Percentiles rank a stretch among this genome's conserved stretches.
These are phyloP conservation scores for Brachypodius melanocephalos DNA, from an alignment of 2,113 vertebrate species.

Conservation along the genomic window DNA sequence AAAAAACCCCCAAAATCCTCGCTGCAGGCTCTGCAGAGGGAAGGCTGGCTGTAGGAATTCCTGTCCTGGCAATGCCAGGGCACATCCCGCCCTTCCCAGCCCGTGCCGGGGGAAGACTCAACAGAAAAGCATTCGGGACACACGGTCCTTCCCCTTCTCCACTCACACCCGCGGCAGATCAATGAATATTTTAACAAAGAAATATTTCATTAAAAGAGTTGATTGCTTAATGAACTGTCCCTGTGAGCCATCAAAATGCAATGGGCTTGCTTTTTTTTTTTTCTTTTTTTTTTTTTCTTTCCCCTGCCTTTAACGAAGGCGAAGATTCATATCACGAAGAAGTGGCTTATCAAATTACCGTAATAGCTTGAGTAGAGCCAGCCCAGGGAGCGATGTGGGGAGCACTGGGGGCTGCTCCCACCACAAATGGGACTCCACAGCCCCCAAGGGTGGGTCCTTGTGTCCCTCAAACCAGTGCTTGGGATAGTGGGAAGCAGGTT, in stretches of 20 bases:
- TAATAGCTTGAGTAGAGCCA: conserved; percentile 72
- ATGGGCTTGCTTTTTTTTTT: background rate
- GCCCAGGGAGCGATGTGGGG: background rate
- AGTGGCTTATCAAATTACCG: conserved; percentile 73
- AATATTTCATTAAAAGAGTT: conserved; percentile 79
- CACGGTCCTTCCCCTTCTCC: conserved; percentile 35
- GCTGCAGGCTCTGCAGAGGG: background rate
- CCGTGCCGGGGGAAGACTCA: background rate
- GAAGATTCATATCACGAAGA: conserved; percentile 66
- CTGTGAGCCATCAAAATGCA: conserved; percentile 72
- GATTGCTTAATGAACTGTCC: conserved; percentile 82
- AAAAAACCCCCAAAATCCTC: background rate
- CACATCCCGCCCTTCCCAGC: background rate
- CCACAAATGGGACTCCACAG: fast-evolving
- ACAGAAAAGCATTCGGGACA: conserved; percentile 32
- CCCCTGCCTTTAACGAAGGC: conserved; percentile 51
- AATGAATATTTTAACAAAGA: conserved; percentile 80
- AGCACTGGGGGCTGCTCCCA: background rate
- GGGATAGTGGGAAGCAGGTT: background rate
- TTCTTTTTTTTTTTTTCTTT: background rate
- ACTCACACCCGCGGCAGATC: conserved; percentile 59
- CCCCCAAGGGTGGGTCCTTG: background rate
- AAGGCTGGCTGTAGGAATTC: background rate
- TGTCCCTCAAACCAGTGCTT: background rate
- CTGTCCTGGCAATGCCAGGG: background rate